These are phyloP conservation scores for Oncorhynchus kisutch DNA, from an alignment of 2,113 vertebrate genomes.

Conservation along the genomic window DNA sequence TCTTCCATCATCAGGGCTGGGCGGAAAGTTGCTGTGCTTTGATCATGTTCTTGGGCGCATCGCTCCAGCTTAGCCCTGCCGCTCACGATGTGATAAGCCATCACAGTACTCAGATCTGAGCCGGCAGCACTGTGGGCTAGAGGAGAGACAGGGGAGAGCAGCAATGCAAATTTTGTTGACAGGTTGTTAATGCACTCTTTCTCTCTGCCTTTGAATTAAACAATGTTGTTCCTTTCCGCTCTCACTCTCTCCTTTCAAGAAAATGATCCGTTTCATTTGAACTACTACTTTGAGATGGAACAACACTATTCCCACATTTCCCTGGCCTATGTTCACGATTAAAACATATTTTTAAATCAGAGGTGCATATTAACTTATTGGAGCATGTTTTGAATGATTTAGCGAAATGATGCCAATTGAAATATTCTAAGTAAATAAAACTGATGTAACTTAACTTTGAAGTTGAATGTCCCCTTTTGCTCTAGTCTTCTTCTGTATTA, in stretches of 20 bases:
- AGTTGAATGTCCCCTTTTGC: slow-evolving; percentile 43
- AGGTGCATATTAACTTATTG: slow-evolving; percentile 45
- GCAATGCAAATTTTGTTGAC: slow-evolving; percentile 74
- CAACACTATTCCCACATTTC: slow-evolving; percentile 20
- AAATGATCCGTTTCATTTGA: slow-evolving; percentile 38
- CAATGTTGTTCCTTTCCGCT: slow-evolving; percentile 44
- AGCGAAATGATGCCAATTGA: slow-evolving; percentile 41
- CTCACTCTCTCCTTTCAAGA: slow-evolving; percentile 21
- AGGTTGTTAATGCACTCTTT: slow-evolving; percentile 62
- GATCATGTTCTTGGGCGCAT: slow-evolving; percentile 69
- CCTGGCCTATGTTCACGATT: slow-evolving; percentile 47
- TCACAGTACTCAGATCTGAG: slow-evolving; percentile 68
- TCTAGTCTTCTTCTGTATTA: slow-evolving; percentile 20
- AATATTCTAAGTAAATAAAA: slow-evolving; percentile 45
- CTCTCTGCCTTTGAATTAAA: slow-evolving; percentile 56
- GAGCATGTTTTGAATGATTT: slow-evolving; percentile 53
- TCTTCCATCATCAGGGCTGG: slow-evolving; percentile 60
- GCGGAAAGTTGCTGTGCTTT: slow-evolving; percentile 68
- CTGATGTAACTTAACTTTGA: slow-evolving; percentile 61
- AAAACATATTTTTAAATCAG: slow-evolving; percentile 61
- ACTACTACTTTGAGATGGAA: slow-evolving; percentile 23
- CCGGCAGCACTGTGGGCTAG: slow-evolving; percentile 52
- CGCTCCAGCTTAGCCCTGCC: slow-evolving; percentile 65
- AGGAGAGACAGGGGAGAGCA: slow-evolving; percentile 58
- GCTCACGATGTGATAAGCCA: slow-evolving; percentile 69